These are phyloP conservation scores for Saturnia pavonia DNA, from an alignment of 2,888 invertebrate genomes.

Conservation along the genomic window DNA sequence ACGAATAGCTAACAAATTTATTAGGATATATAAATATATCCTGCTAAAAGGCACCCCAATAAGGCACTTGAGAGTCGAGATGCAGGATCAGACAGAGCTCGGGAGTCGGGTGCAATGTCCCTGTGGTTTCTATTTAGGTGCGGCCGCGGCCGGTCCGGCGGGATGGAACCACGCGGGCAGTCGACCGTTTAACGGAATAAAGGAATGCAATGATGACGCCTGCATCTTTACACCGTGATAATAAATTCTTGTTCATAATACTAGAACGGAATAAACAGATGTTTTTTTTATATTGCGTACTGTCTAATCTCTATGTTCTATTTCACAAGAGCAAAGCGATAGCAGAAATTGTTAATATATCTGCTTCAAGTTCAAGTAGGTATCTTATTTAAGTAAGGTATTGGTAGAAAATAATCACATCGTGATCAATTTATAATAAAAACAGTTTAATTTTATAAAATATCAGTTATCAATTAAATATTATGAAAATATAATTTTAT, in stretches of 20 bases:
- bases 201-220: constrained; percentile 64
- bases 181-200: constrained; percentile 70
- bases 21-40: constrained; percentile 31
- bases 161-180: constrained; percentile 72
- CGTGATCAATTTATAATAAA: no score
- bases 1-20: constrained; percentile 22
- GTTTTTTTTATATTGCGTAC: not conserved
- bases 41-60: constrained; percentile 58
- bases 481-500: no score
- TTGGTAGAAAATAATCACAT: no score
- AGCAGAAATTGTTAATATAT: no score
- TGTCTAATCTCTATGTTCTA: no score
- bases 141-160: constrained; percentile 76
- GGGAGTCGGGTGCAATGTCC: constrained; percentile 81
- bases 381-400: no score
- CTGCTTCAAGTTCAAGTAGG: no score
- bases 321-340: no score
- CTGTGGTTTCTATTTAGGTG: constrained; percentile 81
- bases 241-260: constrained; percentile 20
- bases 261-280: not conserved
- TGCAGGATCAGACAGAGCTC: constrained; percentile 66
- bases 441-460: no score
- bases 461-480: no score
- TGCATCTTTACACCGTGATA: constrained; percentile 37
- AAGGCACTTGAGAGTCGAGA: constrained; percentile 66